Conservation (phyloP, 2,888 invertebrate genomes). For the Hyalella azteca region DNA sequence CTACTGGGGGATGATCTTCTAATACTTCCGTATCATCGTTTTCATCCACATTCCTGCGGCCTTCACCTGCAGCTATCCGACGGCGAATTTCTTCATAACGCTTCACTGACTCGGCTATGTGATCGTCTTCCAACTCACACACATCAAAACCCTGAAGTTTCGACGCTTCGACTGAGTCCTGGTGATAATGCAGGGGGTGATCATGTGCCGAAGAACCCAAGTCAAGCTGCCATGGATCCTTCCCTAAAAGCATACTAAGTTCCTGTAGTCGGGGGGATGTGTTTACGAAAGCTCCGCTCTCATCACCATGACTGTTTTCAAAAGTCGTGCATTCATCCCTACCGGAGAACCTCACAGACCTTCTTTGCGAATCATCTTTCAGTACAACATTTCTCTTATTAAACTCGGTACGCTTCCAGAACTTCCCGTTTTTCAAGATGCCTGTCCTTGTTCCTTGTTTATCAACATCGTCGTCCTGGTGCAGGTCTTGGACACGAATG, state of each 20-base stretch:
- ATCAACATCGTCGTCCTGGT: constrained; percentile 50
- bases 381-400: constrained; percentile 38
- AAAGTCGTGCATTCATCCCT: constrained; percentile 55
- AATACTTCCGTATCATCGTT: constrained; percentile 56
- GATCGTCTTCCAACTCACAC: constrained; percentile 55
- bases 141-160: not conserved
- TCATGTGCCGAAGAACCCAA: constrained; percentile 46
- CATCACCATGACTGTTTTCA: constrained; percentile 31
- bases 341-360: constrained; percentile 53
- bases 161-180: constrained; percentile 38
- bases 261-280: constrained; percentile 46
- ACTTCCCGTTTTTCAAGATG: constrained; percentile 77
- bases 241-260: constrained; percentile 45
- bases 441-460: constrained; percentile 66
- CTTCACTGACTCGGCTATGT: constrained; percentile 54
- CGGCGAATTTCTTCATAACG: constrained; percentile 57
- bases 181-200: constrained; percentile 21
- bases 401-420: constrained; percentile 73
- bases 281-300: constrained; percentile 43
- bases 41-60: constrained; percentile 52
- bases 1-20: constrained; percentile 53
- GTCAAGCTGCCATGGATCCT: constrained; percentile 51
- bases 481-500: constrained; percentile 56
- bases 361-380: constrained; percentile 41
- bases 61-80: constrained; percentile 52